Percentiles rank a stretch among this genome's conserved stretches.
These are phyloP conservation scores for Camarhynchus parvulus DNA, from an alignment of 2,113 vertebrate genomes.

Conservation along the genomic window DNA sequence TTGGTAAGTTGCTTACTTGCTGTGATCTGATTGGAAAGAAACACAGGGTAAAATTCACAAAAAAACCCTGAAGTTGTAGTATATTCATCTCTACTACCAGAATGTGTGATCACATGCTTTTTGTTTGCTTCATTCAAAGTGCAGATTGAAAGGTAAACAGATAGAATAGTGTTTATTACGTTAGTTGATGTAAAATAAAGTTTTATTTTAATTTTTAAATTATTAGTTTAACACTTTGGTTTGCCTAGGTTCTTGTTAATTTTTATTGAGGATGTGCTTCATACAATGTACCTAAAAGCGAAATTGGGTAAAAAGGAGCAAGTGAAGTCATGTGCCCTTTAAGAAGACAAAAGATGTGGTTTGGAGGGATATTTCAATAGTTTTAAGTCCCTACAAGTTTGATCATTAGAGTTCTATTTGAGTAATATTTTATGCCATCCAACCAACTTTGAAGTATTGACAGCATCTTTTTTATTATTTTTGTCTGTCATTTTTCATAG, in stretches of 20 bases:
- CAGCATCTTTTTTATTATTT: not conserved
- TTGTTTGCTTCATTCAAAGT: not conserved
- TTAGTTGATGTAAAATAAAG: not conserved
- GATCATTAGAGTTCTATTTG: not conserved
- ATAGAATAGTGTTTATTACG: not conserved
- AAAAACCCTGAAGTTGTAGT: rapidly evolving
- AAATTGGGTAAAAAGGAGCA: not conserved
- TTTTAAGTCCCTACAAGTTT: not conserved
- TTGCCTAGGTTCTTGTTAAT: not conserved
- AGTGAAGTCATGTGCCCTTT: not conserved
- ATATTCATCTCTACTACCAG: not conserved
- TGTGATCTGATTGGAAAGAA: not conserved
- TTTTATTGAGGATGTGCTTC: not conserved
- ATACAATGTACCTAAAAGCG: not conserved
- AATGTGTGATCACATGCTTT: not conserved
- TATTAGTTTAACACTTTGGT: not conserved
- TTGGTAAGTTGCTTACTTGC: not conserved
- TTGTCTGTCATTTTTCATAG: not conserved
- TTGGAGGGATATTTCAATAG: not conserved
- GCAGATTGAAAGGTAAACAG: not conserved
- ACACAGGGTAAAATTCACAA: not conserved
- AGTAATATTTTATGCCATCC: not conserved
- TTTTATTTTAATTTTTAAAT: not conserved
- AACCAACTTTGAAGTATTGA: not conserved
- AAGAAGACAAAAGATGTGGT: not conserved